phyloP scores from a whole-genome alignment of 2,113 vertebrate species.

The Leiothrix lutea region DNA sequence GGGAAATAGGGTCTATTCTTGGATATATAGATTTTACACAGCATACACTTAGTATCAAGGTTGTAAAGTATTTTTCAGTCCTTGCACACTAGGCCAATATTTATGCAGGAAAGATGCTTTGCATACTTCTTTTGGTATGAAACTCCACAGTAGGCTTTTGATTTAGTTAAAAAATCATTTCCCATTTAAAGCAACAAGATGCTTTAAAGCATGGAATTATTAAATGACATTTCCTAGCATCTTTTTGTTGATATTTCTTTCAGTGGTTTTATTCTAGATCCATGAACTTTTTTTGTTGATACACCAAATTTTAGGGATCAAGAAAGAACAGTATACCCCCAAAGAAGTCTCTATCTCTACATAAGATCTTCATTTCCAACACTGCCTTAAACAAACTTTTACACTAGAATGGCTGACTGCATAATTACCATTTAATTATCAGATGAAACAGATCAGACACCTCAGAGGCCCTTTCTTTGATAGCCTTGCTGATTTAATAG shows the following conservation, averaged over 20 bases:
- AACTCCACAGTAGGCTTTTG: not conserved
- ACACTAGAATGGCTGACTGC: not conserved
- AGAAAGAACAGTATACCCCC: not conserved
- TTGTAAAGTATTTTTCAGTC: not conserved
- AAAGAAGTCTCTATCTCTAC: not conserved
- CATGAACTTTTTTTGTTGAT: not conserved
- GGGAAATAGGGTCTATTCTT: not conserved
- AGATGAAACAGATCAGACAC: not conserved
- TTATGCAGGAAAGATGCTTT: not conserved
- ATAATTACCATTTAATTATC: constrained; percentile 39
- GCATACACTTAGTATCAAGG: not conserved
- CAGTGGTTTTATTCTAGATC: not conserved
- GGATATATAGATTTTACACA: not conserved
- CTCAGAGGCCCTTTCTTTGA: constrained; percentile 23
- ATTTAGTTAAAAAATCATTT: not conserved
- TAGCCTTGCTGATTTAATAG: not conserved
- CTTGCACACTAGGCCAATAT: not conserved
- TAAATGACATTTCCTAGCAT: not conserved
- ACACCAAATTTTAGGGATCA: not conserved
- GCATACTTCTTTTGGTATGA: not conserved
- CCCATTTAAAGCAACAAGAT: not conserved
- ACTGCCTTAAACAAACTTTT: not conserved
- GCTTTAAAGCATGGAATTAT: not conserved
- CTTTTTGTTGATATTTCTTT: not conserved
- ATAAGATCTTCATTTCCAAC: not conserved